Evolutionary conservation across 2,113 vertebrate species (phyloP).

Genomic region (Nothocercus julius): DNA sequence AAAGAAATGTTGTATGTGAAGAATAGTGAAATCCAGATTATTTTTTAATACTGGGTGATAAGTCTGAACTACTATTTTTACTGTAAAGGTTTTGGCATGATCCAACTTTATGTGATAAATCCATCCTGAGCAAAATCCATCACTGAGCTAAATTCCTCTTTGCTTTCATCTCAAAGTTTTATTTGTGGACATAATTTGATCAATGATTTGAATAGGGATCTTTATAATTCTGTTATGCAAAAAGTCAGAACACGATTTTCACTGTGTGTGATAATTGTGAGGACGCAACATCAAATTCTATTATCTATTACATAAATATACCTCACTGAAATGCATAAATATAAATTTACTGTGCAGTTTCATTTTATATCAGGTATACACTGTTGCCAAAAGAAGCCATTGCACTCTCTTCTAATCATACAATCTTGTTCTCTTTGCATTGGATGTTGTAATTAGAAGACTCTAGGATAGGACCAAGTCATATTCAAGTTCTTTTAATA

Average conservation of each 20-base stretch:
- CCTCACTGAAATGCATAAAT: neutral
- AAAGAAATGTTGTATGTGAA: constrained; percentile 34
- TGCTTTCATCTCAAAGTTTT: constrained; percentile 33
- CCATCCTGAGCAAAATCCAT: constrained; percentile 18
- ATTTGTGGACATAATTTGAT: constrained; percentile 38
- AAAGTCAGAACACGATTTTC: neutral
- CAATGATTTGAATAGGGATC: constrained; percentile 23
- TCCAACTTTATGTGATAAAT: constrained; percentile 36
- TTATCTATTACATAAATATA: neutral
- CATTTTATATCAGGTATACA: neutral
- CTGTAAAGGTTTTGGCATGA: constrained; percentile 28
- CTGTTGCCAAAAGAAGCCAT: neutral
- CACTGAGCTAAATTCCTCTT: constrained; percentile 15
- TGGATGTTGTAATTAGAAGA: neutral
- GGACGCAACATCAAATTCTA: neutral
- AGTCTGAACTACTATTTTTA: constrained; percentile 55
- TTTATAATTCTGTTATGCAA: neutral
- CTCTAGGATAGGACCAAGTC: neutral
- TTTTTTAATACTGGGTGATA: constrained; percentile 40
- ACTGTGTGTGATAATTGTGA: neutral
- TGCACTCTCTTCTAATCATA: neutral
- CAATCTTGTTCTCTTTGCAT: neutral
- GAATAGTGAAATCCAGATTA: constrained; percentile 56
- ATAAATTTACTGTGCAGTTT: neutral
- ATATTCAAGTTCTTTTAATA: neutral